Evolutionary conservation across 2,797 vertebrate species (phyloP), one percentile per base, ranked within the genome.

Genomic region (Scomberomorus guttatus): DNA sequence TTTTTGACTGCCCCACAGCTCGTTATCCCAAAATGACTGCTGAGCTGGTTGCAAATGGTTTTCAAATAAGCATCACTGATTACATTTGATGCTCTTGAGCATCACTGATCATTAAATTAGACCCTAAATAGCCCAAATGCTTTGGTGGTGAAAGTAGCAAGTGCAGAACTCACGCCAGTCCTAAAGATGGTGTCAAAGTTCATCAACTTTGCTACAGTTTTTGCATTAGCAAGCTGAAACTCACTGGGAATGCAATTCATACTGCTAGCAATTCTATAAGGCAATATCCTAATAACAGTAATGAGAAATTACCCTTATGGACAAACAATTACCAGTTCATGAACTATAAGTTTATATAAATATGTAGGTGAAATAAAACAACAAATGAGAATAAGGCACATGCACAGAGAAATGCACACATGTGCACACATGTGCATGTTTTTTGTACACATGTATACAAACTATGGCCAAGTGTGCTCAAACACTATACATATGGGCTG

Each of bases 21-120:
- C n/a, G 5, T 50, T 50, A 7, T 65, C 77, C 13, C 2, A 39
- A 73, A 57, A 54, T 13, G 39, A 42, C 12, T 42, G 50, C 11
- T 56, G 25, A 32, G 56, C 20, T 20, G 44, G 56, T 29, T 58
- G 12, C 25, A 76, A 73, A 81, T 76, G 50, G 29, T 54, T 77
- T 77, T 73, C 5, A 62, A 80, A 58, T 71, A 73, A 77, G 48
- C 52, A 48, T 63, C 22, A 44, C 32, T 59, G 22, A 77, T 80
- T 63, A 54, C 22, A 75, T 63, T 71, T 32, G 15, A 61, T 37
- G 44, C 20, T 12, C 2, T 37, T 25, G 22, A 71, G 56, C 51
- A 27, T 62, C 61, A 72, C 52, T 78, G 59, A 42, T 79, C 51
- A 66, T 62, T 75, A 63, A 42, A 46, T 18, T 24, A 63, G 8